Evolutionary conservation across 2,797 vertebrate genomes (phyloP).

Genomic region (Notolepis coatsorum): DNA sequence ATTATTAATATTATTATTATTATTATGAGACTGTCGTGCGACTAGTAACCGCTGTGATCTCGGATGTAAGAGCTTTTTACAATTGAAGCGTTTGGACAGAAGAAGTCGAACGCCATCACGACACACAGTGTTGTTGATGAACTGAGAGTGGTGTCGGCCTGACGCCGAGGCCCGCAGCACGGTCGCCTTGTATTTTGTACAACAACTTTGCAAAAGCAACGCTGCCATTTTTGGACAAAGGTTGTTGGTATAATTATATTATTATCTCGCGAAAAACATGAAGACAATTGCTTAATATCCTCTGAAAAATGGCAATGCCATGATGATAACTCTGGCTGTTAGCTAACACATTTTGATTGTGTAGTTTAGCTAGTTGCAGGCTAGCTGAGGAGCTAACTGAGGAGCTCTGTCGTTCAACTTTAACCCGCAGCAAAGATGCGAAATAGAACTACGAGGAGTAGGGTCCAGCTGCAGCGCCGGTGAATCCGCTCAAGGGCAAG

Average conservation of each 20-base stretch:
- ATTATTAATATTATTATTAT: too few species aligned
- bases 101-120: not conserved
- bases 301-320: not conserved
- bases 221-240: constrained; percentile 68
- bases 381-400: too few species aligned
- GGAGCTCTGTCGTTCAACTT: too few species aligned
- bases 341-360: constrained; percentile 9
- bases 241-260: not conserved
- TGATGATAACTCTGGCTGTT: not conserved
- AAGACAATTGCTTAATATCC: not conserved
- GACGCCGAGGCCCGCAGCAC: constrained; percentile 52
- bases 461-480: too few species aligned
- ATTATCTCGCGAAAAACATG: not conserved
- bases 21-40: constrained; percentile 32
- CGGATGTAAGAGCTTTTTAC: constrained; percentile 15
- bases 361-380: too few species aligned
- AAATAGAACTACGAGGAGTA: not conserved
- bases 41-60: constrained; percentile 22
- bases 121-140: constrained; percentile 3
- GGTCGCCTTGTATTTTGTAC: constrained; percentile 43
- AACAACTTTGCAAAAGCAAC: constrained; percentile 57
- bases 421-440: constrained; percentile 37
- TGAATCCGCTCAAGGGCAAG: too few species aligned
- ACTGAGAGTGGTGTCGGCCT: constrained; percentile 25
- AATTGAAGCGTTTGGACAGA: constrained; percentile 1